These are phyloP conservation scores for Crenuchus spilurus DNA, from an alignment of 2,797 vertebrate species.

Conservation along the genomic window DNA sequence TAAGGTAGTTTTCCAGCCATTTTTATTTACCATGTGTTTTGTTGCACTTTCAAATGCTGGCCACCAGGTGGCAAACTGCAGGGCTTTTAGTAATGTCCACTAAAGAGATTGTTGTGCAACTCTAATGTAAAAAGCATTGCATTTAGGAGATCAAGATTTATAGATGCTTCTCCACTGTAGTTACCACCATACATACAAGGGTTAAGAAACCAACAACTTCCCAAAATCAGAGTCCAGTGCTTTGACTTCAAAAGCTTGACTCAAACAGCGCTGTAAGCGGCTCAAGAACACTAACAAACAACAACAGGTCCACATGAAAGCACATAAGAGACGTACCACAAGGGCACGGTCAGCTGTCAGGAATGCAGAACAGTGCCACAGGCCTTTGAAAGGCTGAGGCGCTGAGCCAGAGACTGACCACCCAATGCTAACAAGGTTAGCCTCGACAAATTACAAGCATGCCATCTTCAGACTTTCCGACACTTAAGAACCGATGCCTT, in stretches of 20 bases:
- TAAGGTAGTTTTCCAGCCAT: too few species aligned
- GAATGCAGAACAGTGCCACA: slow-evolving; percentile 33
- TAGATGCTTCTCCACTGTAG: too few species aligned
- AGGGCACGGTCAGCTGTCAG: slow-evolving; percentile 29
- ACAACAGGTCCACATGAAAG: slow-evolving; percentile 8
- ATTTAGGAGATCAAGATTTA: too few species aligned
- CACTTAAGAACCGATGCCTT: slow-evolving; percentile 16
- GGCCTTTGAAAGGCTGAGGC: slow-evolving; percentile 25
- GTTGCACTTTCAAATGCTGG: too few species aligned
- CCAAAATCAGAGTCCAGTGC: neutral
- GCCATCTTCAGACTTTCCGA: slow-evolving; percentile 39
- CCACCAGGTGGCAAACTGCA: too few species aligned
- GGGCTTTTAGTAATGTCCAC: too few species aligned
- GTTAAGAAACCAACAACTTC: slow-evolving; percentile 15
- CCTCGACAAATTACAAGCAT: slow-evolving; percentile 44
- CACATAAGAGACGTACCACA: neutral
- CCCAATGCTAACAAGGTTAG: slow-evolving; percentile 50
- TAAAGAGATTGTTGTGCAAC: too few species aligned
- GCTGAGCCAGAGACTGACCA: slow-evolving; percentile 36
- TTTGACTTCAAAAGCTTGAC: slow-evolving; percentile 48
- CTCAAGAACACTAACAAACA: neutral
- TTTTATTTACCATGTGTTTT: too few species aligned
- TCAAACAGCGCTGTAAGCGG: neutral
- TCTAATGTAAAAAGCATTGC: too few species aligned
- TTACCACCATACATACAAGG: too few species aligned